Conservation (phyloP, 2,797 vertebrate species). For the Cercopithecus petaurista region DNA sequence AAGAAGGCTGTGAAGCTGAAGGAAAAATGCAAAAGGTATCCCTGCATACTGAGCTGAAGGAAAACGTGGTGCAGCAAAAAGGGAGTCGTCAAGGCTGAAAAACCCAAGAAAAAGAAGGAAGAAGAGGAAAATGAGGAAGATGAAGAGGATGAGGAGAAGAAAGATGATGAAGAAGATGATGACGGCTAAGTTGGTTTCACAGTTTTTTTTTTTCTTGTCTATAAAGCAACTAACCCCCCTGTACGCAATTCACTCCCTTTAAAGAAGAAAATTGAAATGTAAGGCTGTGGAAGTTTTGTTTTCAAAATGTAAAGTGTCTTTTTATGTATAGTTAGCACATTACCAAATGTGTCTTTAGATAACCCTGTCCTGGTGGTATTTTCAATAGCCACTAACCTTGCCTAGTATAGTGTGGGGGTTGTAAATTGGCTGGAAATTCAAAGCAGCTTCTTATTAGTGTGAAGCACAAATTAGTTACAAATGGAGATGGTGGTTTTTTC, state of each 20-base stretch:
- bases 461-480: neutral
- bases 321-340: neutral
- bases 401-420: neutral
- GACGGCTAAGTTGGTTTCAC: neutral
- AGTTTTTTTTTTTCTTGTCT: neutral
- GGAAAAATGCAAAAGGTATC: no score
- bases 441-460: neutral
- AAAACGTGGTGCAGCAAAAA: no score
- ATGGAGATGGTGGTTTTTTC: neutral
- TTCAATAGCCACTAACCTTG: neutral
- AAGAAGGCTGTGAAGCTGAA: no score
- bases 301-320: neutral
- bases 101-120: neutral
- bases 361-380: neutral
- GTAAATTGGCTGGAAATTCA: neutral
- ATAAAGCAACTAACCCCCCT: neutral
- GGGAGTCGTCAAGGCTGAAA: no score
- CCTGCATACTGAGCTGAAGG: no score
- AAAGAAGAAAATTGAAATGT: neutral
- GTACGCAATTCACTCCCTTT: neutral
- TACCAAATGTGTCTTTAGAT: neutral
- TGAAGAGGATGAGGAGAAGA: neutral
- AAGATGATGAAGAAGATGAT: neutral
- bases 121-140: neutral
- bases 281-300: neutral